Percentiles rank a stretch among this genome's conserved stretches.
Conservation (phyloP, 2,888 invertebrate species). For the Hydraecia micacea region DNA sequence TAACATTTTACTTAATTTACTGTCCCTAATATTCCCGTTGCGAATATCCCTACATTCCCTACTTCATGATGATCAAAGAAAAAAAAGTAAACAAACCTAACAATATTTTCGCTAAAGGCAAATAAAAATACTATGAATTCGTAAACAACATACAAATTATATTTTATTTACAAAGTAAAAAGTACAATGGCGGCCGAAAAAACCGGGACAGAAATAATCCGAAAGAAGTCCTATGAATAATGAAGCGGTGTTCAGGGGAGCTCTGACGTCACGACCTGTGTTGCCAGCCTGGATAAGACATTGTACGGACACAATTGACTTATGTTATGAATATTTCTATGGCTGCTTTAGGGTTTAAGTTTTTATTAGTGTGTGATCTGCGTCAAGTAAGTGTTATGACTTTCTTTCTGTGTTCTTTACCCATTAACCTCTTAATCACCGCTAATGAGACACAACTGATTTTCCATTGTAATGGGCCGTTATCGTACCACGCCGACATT, state of each 20-base stretch:
- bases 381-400: too few species aligned
- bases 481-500: too few species aligned
- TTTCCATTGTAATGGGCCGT: too few species aligned
- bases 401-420: too few species aligned
- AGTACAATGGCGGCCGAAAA: constrained; percentile 59
- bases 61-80: constrained; percentile 56
- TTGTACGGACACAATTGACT: constrained; percentile 5
- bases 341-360: background rate
- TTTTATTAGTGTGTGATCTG: too few species aligned
- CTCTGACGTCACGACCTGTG: constrained; percentile 56
- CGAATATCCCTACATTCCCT: constrained; percentile 24
- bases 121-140: constrained; percentile 65
- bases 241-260: constrained; percentile 57
- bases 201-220: constrained; percentile 65
- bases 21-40: constrained; percentile 41
- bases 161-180: constrained; percentile 64
- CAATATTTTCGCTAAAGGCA: constrained; percentile 55
- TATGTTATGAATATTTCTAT: constrained; percentile 6
- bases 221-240: constrained; percentile 68
- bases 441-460: too few species aligned
- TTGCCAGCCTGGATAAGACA: constrained; percentile 36
- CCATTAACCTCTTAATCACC: too few species aligned
- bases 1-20: constrained; percentile 42
- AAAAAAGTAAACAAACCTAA: constrained; percentile 12
- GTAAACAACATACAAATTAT: constrained; percentile 64